These are phyloP conservation scores for Cephalophus harveyi DNA, from an alignment of 2,113 vertebrate species.

Conservation along the genomic window DNA sequence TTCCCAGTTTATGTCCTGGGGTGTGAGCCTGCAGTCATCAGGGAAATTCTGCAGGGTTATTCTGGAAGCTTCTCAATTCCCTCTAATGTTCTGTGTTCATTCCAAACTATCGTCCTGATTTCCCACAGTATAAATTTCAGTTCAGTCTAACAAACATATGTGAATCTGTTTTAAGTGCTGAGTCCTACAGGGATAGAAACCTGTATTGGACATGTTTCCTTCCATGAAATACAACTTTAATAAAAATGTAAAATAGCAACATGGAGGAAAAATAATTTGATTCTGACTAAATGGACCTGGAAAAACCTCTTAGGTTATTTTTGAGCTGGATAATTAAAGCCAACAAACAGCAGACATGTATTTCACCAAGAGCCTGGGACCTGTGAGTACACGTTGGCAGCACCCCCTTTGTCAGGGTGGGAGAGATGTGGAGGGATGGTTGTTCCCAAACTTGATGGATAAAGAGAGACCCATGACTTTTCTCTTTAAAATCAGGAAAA, in stretches of 20 bases:
- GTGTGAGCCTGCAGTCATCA: background rate
- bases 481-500: background rate
- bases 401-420: background rate
- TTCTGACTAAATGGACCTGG: background rate
- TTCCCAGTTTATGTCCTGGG: background rate
- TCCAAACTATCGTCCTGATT: constrained; percentile 25
- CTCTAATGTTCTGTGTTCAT: constrained; percentile 14
- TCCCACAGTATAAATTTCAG: constrained; percentile 25
- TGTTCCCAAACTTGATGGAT: background rate
- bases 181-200: background rate
- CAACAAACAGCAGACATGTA: background rate
- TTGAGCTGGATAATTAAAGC: background rate
- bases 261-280: background rate
- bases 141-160: background rate
- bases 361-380: background rate
- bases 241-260: background rate
- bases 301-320: background rate
- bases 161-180: constrained; percentile 6
- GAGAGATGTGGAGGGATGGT: background rate
- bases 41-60: background rate
- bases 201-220: background rate
- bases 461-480: background rate
- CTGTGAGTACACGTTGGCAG: background rate
- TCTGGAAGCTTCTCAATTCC: background rate
- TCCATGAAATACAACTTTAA: background rate